phyloP scores from a whole-genome alignment of 2,888 invertebrate genomes.

The Pristionchus maxplancki region DNA sequence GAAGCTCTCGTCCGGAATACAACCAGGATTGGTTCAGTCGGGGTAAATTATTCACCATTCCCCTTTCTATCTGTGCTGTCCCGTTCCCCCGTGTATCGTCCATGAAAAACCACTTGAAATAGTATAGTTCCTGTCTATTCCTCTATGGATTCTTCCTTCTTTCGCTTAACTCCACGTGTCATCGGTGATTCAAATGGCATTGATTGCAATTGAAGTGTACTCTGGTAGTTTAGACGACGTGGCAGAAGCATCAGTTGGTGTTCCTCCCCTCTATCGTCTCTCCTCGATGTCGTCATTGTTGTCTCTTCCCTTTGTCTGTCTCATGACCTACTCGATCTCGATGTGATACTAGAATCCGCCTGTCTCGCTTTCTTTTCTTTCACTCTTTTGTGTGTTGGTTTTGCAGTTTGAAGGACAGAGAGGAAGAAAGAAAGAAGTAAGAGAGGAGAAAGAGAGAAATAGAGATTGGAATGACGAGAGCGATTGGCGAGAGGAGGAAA shows the following conservation, averaged over 20 bases:
- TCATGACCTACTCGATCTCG: background rate
- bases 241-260: background rate
- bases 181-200: background rate
- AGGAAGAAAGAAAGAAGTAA: slow-evolving; percentile 15
- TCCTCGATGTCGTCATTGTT: background rate
- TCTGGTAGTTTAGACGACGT: slow-evolving; percentile 16
- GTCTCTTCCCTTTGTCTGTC: background rate
- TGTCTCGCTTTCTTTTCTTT: background rate
- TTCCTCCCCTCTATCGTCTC: background rate
- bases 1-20: slow-evolving; percentile 38
- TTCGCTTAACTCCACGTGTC: background rate
- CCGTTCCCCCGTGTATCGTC: background rate
- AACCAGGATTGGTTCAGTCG: slow-evolving; percentile 25
- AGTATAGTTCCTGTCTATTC: background rate
- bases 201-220: background rate
- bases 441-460: slow-evolving; percentile 28
- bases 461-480: slow-evolving; percentile 39
- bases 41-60: slow-evolving; percentile 16
- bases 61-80: background rate
- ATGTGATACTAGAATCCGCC: background rate
- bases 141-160: background rate
- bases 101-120: background rate
- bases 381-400: slow-evolving; percentile 38
- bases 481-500: background rate
- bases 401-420: slow-evolving; percentile 47